A percentile compares a stretch with the other conserved stretches of the same genome.
These are phyloP conservation scores for Aphodius sticticus DNA, from an alignment of 2,888 invertebrate genomes.

Conservation along the genomic window DNA sequence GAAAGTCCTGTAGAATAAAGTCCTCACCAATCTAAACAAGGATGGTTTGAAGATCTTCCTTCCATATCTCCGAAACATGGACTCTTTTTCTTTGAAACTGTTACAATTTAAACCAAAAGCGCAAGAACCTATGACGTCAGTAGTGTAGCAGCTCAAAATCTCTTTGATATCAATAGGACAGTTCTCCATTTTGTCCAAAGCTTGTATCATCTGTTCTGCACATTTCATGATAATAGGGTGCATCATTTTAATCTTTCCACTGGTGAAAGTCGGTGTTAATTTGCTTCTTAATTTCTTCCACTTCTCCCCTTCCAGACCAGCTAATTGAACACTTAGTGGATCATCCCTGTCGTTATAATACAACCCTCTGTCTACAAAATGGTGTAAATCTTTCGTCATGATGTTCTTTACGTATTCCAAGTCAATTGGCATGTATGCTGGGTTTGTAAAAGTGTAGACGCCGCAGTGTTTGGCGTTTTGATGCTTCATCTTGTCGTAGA, in stretches of 20 bases:
- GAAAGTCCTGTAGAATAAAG: constrained; percentile 32
- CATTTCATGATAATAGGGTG: constrained; percentile 36
- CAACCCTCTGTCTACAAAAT: constrained; percentile 67
- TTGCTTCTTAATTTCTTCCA: constrained; percentile 63
- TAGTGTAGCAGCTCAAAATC: constrained; percentile 64
- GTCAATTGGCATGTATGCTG: constrained; percentile 36
- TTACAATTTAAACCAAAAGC: constrained; percentile 69
- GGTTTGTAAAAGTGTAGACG: constrained; percentile 56
- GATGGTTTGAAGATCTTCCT: constrained; percentile 35
- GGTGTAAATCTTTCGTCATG: constrained; percentile 65
- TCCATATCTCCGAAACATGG: constrained; percentile 58
- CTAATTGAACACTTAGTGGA: constrained; percentile 65
- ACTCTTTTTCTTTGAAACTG: constrained; percentile 63
- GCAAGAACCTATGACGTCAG: constrained; percentile 66
- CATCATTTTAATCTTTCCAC: constrained; percentile 42
- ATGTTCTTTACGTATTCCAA: constrained; percentile 53
- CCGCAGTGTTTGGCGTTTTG: constrained; percentile 48
- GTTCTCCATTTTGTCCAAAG: constrained; percentile 27
- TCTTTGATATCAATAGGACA: constrained; percentile 51
- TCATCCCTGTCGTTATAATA: constrained; percentile 56
- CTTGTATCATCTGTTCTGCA: constrained; percentile 28
- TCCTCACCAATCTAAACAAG: constrained; percentile 30
- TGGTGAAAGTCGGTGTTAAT: constrained; percentile 41
- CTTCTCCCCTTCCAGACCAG: constrained; percentile 62
- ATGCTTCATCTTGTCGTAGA: constrained; percentile 34